Percentiles rank a stretch among this genome's conserved stretches.
Evolutionary conservation across 2,888 invertebrate genomes (phyloP).

Genomic region (Halocaridina rubra): DNA sequence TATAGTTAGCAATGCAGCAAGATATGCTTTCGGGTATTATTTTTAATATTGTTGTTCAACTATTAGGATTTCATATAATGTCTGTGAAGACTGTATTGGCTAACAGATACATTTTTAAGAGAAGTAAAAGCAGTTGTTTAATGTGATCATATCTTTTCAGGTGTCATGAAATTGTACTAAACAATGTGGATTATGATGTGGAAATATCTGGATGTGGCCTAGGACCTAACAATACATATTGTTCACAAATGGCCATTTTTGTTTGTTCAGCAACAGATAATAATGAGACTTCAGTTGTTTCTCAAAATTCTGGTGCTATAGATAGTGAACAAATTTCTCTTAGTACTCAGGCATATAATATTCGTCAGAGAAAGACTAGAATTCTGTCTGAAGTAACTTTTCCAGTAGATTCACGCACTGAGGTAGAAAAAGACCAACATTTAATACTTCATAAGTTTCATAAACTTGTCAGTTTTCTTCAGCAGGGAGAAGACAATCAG

Average conservation of each 20-base stretch:
- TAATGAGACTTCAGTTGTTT: not conserved
- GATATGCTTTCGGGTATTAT: not conserved
- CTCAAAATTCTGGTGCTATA: not conserved
- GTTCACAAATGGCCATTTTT: constrained; percentile 40
- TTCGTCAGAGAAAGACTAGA: not conserved
- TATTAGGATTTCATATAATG: not conserved
- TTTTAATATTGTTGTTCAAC: not conserved
- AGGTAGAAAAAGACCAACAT: constrained; percentile 16
- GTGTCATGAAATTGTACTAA: constrained; percentile 35
- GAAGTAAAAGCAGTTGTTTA: too few relatives aligned
- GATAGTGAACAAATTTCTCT: not conserved
- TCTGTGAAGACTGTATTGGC: not conserved
- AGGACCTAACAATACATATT: constrained; percentile 36
- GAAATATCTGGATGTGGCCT: constrained; percentile 43
- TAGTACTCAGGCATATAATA: not conserved
- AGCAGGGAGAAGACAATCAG: not conserved
- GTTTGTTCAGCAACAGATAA: not conserved
- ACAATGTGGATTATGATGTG: constrained; percentile 6
- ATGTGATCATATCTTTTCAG: constrained; percentile 1
- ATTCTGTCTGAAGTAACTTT: constrained; percentile 12
- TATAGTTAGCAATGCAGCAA: not conserved
- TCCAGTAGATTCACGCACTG: constrained; percentile 24
- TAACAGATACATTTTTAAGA: not conserved
- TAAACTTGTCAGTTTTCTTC: not conserved
- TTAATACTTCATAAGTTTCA: not conserved